Conservation (phyloP, 2,113 vertebrate genomes). For the Cnemophilus loriae region DNA sequence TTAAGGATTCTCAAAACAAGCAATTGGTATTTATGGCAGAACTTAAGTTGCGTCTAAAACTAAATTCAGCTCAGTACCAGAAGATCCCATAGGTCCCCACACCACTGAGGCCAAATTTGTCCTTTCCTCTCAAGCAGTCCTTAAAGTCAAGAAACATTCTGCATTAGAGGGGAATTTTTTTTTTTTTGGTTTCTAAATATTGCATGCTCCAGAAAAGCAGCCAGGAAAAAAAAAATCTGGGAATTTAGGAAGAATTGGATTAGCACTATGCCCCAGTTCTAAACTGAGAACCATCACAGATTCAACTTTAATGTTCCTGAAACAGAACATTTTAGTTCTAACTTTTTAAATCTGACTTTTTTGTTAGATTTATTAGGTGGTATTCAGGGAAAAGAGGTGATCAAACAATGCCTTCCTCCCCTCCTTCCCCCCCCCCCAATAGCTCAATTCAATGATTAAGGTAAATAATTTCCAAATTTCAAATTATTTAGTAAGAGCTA, state of each 20-base stretch:
- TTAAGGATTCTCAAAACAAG: not conserved
- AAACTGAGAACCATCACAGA: not conserved
- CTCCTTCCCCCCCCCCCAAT: rapidly evolving
- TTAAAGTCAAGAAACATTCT: not conserved
- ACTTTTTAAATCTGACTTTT: not conserved
- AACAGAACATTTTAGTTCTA: not conserved
- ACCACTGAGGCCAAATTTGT: not conserved
- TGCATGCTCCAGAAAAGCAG: not conserved
- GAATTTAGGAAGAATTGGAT: not conserved
- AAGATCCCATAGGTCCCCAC: not conserved
- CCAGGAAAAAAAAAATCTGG: not conserved
- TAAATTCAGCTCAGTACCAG: not conserved
- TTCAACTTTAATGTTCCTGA: not conserved
- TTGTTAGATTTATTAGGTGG: not conserved
- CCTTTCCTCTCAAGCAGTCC: not conserved
- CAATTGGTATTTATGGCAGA: not conserved
- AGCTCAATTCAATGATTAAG: not conserved
- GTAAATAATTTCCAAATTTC: not conserved
- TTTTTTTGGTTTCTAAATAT: not conserved
- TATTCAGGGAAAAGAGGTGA: not conserved
- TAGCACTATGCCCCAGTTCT: rapidly evolving
- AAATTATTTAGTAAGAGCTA: not conserved
- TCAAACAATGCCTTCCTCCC: not conserved
- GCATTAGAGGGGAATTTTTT: not conserved
- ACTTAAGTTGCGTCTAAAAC: not conserved